A percentile compares a stretch with the other conserved stretches of the same genome.
Evolutionary conservation across 2,797 vertebrate genomes (phyloP).

Genomic region (Dicrostonyx torquatus): DNA sequence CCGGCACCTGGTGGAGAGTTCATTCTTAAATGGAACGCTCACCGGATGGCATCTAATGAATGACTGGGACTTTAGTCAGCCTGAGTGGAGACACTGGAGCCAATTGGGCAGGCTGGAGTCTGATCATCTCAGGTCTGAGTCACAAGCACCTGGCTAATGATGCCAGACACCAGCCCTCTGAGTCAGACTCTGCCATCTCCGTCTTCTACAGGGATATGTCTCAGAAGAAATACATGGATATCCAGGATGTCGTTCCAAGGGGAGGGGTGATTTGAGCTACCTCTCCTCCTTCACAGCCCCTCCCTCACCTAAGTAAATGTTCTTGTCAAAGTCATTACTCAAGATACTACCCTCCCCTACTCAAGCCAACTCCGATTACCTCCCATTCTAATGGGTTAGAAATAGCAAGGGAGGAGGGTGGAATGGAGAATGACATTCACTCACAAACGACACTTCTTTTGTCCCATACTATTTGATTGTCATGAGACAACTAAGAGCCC

Average conservation of each 20-base stretch:
- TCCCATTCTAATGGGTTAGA: not conserved
- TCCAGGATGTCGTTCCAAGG: not conserved
- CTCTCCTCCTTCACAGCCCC: not conserved
- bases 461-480: not conserved
- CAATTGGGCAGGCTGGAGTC: not conserved
- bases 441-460: not conserved
- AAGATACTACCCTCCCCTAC: not conserved
- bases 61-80: not conserved
- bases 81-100: not conserved
- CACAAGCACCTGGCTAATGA: not conserved
- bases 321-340: constrained; percentile 36
- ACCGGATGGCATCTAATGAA: not conserved
- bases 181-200: not conserved
- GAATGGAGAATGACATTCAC: not conserved
- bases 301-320: not conserved
- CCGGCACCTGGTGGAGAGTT: not conserved
- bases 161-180: not conserved
- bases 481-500: not conserved
- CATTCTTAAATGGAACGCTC: not conserved
- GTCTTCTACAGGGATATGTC: not conserved
- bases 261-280: not conserved
- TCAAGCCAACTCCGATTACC: not conserved
- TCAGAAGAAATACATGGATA: not conserved
- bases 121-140: not conserved
- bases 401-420: not conserved